Evolutionary conservation across 2,888 invertebrate species (phyloP).

Genomic region (Myopa testacea): DNA sequence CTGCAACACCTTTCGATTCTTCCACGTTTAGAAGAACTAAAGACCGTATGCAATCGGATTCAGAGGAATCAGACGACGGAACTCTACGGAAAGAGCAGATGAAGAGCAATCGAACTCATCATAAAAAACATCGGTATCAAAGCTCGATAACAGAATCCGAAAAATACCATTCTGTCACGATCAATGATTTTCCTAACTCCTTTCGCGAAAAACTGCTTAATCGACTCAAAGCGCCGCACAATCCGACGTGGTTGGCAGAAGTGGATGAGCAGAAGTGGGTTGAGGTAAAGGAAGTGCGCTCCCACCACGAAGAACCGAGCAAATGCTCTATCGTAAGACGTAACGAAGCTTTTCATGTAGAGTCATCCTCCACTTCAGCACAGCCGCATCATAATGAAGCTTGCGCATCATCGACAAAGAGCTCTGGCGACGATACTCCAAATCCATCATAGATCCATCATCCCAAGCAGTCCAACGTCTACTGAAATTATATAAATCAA

Average conservation of each 20-base stretch:
- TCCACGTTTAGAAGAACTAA: slow-evolving; percentile 53
- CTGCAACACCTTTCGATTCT: slow-evolving; percentile 54
- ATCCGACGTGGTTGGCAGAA: slow-evolving; percentile 67
- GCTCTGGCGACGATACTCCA: neutral
- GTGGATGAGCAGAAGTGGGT: slow-evolving; percentile 55
- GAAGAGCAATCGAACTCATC: neutral
- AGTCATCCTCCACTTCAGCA: too few relatives aligned
- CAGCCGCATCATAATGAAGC: neutral
- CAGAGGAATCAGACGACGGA: neutral
- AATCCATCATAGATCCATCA: neutral
- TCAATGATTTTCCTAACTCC: slow-evolving; percentile 66
- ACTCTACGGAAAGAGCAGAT: too few relatives aligned
- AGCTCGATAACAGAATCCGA: slow-evolving; percentile 53
- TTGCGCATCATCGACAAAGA: neutral
- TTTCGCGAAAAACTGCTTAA: slow-evolving; percentile 64
- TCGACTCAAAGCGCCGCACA: slow-evolving; percentile 61
- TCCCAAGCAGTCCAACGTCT: too few relatives aligned
- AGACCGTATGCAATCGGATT: slow-evolving; percentile 46
- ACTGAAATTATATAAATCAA: too few relatives aligned
- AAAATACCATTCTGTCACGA: slow-evolving; percentile 65
- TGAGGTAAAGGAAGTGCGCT: neutral
- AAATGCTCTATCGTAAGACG: slow-evolving; percentile 58
- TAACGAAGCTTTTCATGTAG: slow-evolving; percentile 60
- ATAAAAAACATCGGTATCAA: neutral
- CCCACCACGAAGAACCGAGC: slow-evolving; percentile 45